phyloP scores from a whole-genome alignment of 2,797 vertebrate species.

The Limnodromus scolopaceus region DNA sequence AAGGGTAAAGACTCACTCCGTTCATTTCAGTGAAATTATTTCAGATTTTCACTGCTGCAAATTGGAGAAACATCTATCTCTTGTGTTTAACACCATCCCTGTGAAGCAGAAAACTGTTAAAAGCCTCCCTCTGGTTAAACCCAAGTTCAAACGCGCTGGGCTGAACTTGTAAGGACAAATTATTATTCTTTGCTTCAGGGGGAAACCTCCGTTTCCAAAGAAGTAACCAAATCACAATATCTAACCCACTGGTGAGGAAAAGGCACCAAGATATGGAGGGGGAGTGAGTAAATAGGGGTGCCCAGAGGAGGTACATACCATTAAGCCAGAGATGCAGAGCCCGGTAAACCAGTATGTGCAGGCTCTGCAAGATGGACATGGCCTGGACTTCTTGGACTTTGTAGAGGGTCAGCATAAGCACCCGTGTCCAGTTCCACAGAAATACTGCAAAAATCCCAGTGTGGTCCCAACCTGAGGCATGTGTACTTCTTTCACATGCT shows the following conservation, averaged over 20 bases:
- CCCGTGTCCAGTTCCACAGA: background rate
- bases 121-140: background rate
- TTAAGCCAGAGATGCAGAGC: background rate
- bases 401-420: background rate
- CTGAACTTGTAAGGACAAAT: background rate
- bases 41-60: background rate
- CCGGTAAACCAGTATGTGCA: fast-evolving
- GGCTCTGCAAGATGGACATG: background rate
- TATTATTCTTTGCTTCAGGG: background rate
- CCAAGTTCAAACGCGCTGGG: background rate
- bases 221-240: background rate
- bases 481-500: background rate
- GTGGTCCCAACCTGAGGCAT: background rate
- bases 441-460: background rate
- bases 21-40: background rate
- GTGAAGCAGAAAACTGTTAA: background rate
- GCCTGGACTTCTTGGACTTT: background rate
- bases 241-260: background rate
- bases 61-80: background rate
- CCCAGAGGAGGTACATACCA: background rate
- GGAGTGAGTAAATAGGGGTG: background rate
- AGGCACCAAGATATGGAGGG: background rate
- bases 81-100: background rate
- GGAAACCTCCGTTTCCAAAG: background rate
- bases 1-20: background rate